Evolutionary conservation across 1,140 invertebrate species (phyloP), one percentile per base, ranked within the genome.

Genomic region (Zaprionus ornatus): DNA sequence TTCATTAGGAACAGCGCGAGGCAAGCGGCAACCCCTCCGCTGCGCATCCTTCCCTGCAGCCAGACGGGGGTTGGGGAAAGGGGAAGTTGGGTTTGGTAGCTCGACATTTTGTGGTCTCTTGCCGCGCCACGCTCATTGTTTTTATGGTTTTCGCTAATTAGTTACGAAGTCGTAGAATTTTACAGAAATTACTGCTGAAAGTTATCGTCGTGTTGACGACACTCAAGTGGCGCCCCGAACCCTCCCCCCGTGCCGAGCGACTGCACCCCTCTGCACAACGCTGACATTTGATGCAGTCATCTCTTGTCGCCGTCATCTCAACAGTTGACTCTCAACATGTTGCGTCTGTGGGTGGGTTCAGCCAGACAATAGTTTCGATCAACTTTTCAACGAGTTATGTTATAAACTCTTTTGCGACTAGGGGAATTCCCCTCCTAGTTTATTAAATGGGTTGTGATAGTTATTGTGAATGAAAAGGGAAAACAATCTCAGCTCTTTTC

Each of bases 91-190:
- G 29, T 32, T 10, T 32, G 29, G 3, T 61, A 42, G 72, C 45
- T 37, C 56, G 52, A 70, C 72, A 74, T 27, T 73, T 75, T 72
- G 76, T 50, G 75, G 75, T 71, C 80, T 48, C 55, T 27, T 54
- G 48, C 65, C 69, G 77, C 61, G 83, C 42, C 62, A 66, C 80
- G 65, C 80, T 91, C 79, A 90, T 88, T 88, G 90, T 88, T 91
- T 91, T 91, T 91, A 91, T 91, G 90, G 83, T 71, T 82, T 82
- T 74, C 81, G 82, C 90, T 91, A 91, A 91, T 91, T 91, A 91
- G 90, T 91, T 88, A 88, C 86, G 68, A 88, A 91, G 90, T 91
- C 90, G 75, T 91, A 88, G 90, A 91, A 90, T 91, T 91, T 90
- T 72, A 87, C 77, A 90, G 81, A 65, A 80, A 87, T 91, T 78